A percentile compares a stretch with the other conserved stretches of the same genome.
phyloP scores from a whole-genome alignment of 1,140 invertebrate species.

The Cyclargus thomasi region DNA sequence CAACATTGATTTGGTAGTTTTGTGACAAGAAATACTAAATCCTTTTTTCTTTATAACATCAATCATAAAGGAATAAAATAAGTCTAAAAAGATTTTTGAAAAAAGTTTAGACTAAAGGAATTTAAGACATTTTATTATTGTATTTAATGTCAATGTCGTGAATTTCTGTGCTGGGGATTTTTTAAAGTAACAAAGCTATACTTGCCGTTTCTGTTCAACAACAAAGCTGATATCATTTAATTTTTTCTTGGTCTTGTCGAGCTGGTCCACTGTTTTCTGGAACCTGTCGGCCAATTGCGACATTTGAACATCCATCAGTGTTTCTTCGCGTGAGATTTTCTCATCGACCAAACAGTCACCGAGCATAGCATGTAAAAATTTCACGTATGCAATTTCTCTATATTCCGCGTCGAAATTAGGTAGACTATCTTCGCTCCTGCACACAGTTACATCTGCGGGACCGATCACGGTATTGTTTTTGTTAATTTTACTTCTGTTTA shows the following conservation, averaged over 20 bases:
- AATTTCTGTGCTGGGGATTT: too few species aligned
- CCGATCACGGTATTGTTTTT: slow-evolving; percentile 34
- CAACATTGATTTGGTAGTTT: too few species aligned
- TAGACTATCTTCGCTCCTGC: slow-evolving; percentile 32
- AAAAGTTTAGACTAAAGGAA: too few species aligned
- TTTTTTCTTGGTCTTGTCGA: slow-evolving; percentile 57
- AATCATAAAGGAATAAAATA: too few species aligned
- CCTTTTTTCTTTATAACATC: too few species aligned
- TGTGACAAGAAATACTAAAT: too few species aligned
- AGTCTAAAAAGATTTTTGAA: too few species aligned
- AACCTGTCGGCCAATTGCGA: slow-evolving; percentile 52
- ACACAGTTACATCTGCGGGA: slow-evolving; percentile 37
- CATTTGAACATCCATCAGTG: slow-evolving; percentile 59
- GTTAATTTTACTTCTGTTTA: slow-evolving; percentile 28
- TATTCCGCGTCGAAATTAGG: slow-evolving; percentile 43
- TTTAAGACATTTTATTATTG: too few species aligned
- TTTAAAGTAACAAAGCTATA: not conserved
- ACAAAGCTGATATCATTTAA: slow-evolving; percentile 64
- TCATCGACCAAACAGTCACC: slow-evolving; percentile 58
- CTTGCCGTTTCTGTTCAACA: slow-evolving; percentile 62
- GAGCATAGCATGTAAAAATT: slow-evolving; percentile 49
- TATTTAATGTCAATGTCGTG: too few species aligned
- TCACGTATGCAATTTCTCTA: slow-evolving; percentile 47
- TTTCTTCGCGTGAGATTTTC: slow-evolving; percentile 53
- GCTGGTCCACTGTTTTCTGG: slow-evolving; percentile 48